Conservation (phyloP, 2,113 vertebrate species). For the Barbus barbus region DNA sequence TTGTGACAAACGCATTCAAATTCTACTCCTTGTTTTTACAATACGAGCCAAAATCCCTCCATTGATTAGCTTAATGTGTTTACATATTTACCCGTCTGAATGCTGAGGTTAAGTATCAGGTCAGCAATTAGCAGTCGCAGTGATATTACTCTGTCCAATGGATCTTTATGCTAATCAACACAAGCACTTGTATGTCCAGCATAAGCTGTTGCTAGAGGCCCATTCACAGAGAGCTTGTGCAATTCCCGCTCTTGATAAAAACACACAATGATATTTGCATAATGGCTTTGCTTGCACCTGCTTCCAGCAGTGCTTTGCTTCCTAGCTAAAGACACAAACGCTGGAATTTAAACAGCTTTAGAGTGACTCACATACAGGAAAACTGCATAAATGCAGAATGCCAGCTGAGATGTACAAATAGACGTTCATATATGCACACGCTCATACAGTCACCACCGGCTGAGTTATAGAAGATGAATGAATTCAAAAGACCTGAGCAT, state of each 20-base stretch:
- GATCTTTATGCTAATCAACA: slow-evolving; percentile 11
- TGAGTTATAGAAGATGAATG: background rate
- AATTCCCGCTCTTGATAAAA: slow-evolving; percentile 27
- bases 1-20: background rate
- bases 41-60: background rate
- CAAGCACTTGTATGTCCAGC: background rate
- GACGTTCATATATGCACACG: background rate
- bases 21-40: background rate
- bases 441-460: background rate
- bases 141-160: background rate
- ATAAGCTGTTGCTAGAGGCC: slow-evolving; percentile 24
- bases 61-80: slow-evolving; percentile 31
- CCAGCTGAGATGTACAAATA: slow-evolving; percentile 25
- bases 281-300: slow-evolving; percentile 68
- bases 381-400: background rate
- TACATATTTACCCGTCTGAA: slow-evolving; percentile 11
- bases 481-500: background rate
- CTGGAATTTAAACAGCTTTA: slow-evolving; percentile 25
- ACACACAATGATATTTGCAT: slow-evolving; percentile 68
- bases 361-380: background rate
- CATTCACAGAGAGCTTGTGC: slow-evolving; percentile 9
- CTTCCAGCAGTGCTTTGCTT: slow-evolving; percentile 50
- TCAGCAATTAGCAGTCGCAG: background rate
- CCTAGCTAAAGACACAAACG: slow-evolving; percentile 6
- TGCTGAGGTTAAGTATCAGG: slow-evolving; percentile 23